Base-by-base conservation (phyloP, 2,888 invertebrate genomes). In the Abrostola tripartita region DNA sequence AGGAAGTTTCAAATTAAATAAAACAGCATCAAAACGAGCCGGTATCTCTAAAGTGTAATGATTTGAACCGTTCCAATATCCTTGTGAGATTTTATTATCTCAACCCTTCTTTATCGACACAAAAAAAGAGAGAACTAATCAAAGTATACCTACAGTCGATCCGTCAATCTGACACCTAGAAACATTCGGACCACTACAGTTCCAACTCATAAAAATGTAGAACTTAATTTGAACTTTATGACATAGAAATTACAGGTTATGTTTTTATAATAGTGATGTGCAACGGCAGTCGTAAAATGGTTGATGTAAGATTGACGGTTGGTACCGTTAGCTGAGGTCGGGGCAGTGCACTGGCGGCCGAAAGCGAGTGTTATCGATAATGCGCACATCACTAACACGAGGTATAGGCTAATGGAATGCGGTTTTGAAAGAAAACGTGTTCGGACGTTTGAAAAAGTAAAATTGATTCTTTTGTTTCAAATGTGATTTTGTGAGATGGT, bases 271-370 rank as follows among this genome's bases (percentile, higher is more conserved):
- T 84, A 83, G 78, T 71, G 82, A 81, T 76, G 81, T 80, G 84
- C 81, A 84, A 78, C 81, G 65, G 85, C 79, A 81, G 79, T 83
- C 81, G 82, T 84, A 83, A 86, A 82, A 81, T 87, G 76, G 89
- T 89, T 89, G 90, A 91, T 90, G 85, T 66, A 81, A 90, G 91
- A 91, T 90, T 91, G 91, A 92, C 90, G 88, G 86, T 76, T 84
- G 81, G 79, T 85, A 86, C 92, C 91, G 91, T 91, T 92, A 91
- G 74, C 71, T 70, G 81, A 83, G 87, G 86, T 88, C 89, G 88
- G 87, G 86, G 87, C 88, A 88, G 82, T 88, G 88, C 86, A 88
- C 88, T 89, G 86, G 84, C 78, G 79, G 81, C 85, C 84, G 84
- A 89, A 87, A 88, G 85, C 85, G 82, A 88, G 86, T 78, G 85